Evolutionary conservation across 2,888 invertebrate genomes (phyloP).

Genomic region (Biston stratarius): DNA sequence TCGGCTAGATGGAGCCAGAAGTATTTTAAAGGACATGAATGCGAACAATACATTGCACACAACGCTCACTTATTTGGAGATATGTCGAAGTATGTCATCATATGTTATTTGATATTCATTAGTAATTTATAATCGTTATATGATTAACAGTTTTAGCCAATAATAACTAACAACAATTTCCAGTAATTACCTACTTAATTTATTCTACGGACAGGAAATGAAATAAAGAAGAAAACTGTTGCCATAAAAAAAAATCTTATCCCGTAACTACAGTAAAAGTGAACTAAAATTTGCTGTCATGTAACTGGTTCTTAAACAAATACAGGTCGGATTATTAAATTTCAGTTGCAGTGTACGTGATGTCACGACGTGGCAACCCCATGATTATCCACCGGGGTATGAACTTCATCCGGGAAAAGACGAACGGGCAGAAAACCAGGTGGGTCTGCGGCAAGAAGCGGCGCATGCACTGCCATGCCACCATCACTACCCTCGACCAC

Average conservation of each 20-base stretch:
- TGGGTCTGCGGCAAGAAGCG: constrained; percentile 76
- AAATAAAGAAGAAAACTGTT: background rate
- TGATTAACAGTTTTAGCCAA: too few species aligned
- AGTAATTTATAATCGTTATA: too few species aligned
- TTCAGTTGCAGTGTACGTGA: constrained; percentile 54
- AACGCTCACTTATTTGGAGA: background rate
- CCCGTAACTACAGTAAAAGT: too few species aligned
- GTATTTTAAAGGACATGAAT: constrained; percentile 7
- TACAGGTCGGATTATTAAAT: constrained; percentile 8
- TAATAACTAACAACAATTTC: background rate
- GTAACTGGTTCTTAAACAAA: background rate
- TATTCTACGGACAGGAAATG: background rate
- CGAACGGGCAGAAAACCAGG: constrained; percentile 58
- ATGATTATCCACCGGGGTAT: constrained; percentile 69
- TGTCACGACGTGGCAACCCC: constrained; percentile 71
- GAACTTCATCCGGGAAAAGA: constrained; percentile 69
- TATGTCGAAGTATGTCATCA: too few species aligned
- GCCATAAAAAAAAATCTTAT: too few species aligned
- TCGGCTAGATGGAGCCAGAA: constrained; percentile 20
- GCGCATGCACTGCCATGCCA: constrained; percentile 65
- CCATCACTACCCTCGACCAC: constrained; percentile 65
- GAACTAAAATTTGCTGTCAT: too few species aligned
- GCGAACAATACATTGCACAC: too few species aligned
- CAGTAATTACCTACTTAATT: background rate
- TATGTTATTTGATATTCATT: too few species aligned